A percentile compares a stretch with the other conserved stretches of the same genome.
Conservation (phyloP, 1,140 invertebrate genomes). For the Araneus ventricosus region DNA sequence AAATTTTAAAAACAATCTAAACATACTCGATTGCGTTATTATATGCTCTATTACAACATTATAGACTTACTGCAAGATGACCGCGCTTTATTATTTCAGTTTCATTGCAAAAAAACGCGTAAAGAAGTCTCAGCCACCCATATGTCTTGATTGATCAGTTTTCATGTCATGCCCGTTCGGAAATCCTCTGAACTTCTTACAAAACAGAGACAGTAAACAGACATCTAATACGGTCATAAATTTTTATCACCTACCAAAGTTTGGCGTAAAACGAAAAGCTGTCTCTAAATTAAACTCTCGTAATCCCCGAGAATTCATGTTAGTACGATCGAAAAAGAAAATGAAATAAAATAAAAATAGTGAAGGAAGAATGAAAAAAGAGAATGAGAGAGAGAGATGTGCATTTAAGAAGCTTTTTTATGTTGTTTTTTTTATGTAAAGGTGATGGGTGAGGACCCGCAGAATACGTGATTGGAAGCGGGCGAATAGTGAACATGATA, state of each 20-base stretch:
- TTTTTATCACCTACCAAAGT: conserved; percentile 43
- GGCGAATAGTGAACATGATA: background rate
- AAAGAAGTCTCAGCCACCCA: background rate
- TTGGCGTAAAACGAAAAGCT: background rate
- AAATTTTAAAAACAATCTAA: too few relatives aligned
- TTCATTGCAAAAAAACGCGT: background rate
- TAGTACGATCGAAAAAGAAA: background rate
- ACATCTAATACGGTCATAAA: conserved; percentile 49
- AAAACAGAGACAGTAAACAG: background rate
- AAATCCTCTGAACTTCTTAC: background rate
- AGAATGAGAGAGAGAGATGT: conserved; percentile 26
- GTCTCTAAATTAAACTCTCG: conserved; percentile 45
- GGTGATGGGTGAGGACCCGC: conserved; percentile 30
- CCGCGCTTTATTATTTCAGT: background rate
- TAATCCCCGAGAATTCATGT: conserved; percentile 36
- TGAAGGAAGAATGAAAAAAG: background rate
- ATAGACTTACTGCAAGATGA: too few relatives aligned
- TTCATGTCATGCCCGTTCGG: background rate
- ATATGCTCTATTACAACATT: too few relatives aligned
- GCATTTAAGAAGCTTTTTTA: conserved; percentile 45
- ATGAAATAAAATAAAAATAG: conserved; percentile 7
- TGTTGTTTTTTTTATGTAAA: background rate
- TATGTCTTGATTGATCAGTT: conserved; percentile 45
- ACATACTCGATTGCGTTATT: too few relatives aligned
- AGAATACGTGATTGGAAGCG: conserved; percentile 49